Base-by-base conservation (phyloP, 2,888 invertebrate species). In the Busseola fusca region DNA sequence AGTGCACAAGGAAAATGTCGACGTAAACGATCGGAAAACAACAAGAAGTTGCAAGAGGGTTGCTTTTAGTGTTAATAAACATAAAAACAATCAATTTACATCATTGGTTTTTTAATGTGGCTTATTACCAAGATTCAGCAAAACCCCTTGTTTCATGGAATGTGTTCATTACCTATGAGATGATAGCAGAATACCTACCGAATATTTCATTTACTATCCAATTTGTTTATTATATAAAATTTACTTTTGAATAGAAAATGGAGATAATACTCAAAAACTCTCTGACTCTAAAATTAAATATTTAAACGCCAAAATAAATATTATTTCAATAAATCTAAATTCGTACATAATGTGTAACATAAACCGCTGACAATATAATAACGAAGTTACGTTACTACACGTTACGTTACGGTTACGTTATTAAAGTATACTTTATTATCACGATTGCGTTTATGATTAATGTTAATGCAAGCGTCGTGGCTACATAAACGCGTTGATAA, bases 1-100 rank as follows among this genome's bases (percentile, higher is more conserved):
- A 79, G 60, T 77, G 68, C 67, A 64, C 63, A 78, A 79, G 63
- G 82, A 65, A 77, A 72, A 72, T 34, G 27, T 9, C 40, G 68
- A 77, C 58, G 48, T 80, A 57, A 68, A 34, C 64, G 78, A 40
- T 56, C 10, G 40, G 56, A 72, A 66, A 79, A 77, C 62, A 79
- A 72, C 56, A 42, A 57, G 64, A 69, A 37, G 57, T 64, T 64
- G n/a, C n/a, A n/a, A n/a, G n/a, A 64, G n/a, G 59, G 66, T 64
- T 40, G 58, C 58, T 67, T 72, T 77, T 56, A 81, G 68, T 52
- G 21, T 50, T 58, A 56, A 81, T 68, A 68, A 76, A 45, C n/a
- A 56, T 58, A 63, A 71, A 48, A 45, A 62, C 42, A 56, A 62
- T 34, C 18, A 52, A 3, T 25, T 30, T 34, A 0, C 7, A 56